Evolutionary conservation across 2,113 vertebrate species (phyloP).

Genomic region (Paraplagusia blochii): DNA sequence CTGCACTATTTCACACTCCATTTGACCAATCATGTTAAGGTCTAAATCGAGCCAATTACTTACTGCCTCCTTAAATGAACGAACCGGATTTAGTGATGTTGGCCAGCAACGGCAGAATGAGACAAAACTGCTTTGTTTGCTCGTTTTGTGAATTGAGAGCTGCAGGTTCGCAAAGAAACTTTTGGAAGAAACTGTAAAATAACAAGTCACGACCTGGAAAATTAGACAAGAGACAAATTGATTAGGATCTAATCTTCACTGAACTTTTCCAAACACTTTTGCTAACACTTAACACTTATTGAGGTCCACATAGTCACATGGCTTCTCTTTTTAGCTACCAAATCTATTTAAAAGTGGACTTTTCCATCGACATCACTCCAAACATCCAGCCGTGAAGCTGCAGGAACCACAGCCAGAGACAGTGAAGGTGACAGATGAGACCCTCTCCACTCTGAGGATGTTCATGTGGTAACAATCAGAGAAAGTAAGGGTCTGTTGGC

Average conservation of each 20-base stretch:
- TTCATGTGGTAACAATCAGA: conserved; percentile 78
- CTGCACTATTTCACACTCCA: conserved; percentile 71
- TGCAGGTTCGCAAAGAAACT: too few species aligned
- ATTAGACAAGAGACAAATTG: too few species aligned
- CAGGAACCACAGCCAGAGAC: conserved; percentile 51
- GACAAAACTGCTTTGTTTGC: conserved; percentile 26
- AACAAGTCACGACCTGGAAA: too few species aligned
- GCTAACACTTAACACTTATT: too few species aligned
- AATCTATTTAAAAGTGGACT: too few species aligned
- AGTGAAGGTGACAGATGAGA: conserved; percentile 69
- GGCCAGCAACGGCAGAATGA: conserved; percentile 44
- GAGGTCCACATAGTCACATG: too few species aligned
- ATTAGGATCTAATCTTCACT: too few species aligned
- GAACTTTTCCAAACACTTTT: too few species aligned
- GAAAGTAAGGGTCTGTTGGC: conserved; percentile 74
- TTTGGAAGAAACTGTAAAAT: too few species aligned
- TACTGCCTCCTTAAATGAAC: conserved; percentile 68
- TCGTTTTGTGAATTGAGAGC: conserved; percentile 9
- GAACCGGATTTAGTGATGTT: conserved; percentile 54
- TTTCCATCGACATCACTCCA: too few species aligned
- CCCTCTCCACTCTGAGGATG: conserved; percentile 51
- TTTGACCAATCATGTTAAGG: conserved; percentile 65
- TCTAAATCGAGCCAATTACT: conserved; percentile 75
- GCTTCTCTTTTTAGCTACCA: too few species aligned
- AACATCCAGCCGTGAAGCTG: conserved; percentile 24